Evolutionary conservation across 2,113 vertebrate genomes (phyloP), one percentile per base, ranked within the genome.

Genomic region (Stomatorhinus ivindoensis): DNA sequence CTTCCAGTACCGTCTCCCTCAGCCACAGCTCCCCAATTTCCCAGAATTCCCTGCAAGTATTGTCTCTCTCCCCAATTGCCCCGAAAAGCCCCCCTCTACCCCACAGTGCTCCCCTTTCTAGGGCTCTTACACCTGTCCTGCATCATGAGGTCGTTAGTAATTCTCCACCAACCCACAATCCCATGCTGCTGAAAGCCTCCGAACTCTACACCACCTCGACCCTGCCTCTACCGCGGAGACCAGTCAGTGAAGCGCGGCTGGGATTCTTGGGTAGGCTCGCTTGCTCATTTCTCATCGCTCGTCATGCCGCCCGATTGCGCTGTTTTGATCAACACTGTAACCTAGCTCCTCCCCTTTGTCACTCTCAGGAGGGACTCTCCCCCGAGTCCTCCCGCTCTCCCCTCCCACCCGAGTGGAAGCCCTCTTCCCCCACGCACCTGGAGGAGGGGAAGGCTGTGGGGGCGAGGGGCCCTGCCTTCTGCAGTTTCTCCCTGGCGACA

Each of bases 201-300:
- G 96, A 97, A 3, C 90, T 96, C 89, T 95, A 93, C 7, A 91
- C 93, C 19, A 96, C 96, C 15, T 94, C 96, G 7, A 97, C 96
- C 0, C 94, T 97, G 83, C 96, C 96, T 0, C 93, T 97, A 91
- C 96, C 96, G 0, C 94, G 94, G 90, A 95, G 95, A 91, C 96
- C 96, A 4, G 93, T 92, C 69, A 95, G 92, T 31, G 96, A 97
- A 55, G 92, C 94, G 31, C 94, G 94, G 46, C 90, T 94, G 69
- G 95, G 94, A 0, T 95, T 96, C 24, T 91, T 95, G 86, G 96
- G 96, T 96, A 89, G 88, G 92, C 88, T 87, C 46, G 13, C 24
- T 31, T 31, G 10, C 24, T 3, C 10, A 31, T 21, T 51, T 35
- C 13, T 5, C 50, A 19, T 47, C n/a, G 42, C 51, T 47, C 27